These are phyloP conservation scores for Urosaurus nigricauda DNA, from an alignment of 2,797 vertebrate genomes.

Conservation along the genomic window DNA sequence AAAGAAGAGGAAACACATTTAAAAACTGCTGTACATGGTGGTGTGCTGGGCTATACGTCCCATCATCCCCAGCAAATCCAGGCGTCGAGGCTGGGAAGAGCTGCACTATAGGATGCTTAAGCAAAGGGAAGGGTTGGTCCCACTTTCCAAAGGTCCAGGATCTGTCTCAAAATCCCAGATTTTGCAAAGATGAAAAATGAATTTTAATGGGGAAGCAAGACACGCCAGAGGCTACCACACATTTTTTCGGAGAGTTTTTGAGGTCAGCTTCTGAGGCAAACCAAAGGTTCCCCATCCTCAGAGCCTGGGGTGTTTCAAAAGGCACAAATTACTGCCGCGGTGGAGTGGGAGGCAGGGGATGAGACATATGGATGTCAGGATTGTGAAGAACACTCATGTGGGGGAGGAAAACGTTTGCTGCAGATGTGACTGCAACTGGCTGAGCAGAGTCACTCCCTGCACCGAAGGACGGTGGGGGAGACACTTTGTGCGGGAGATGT, in stretches of 20 bases:
- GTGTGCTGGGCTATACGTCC: not conserved
- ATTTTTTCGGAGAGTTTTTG: too few relatives aligned
- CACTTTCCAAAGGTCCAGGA: not conserved
- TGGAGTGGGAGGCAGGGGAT: not conserved
- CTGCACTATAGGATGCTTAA: not conserved
- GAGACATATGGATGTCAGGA: not conserved
- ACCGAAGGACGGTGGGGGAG: not conserved
- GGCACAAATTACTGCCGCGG: not conserved
- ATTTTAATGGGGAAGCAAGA: too few relatives aligned
- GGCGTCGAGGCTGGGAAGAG: not conserved
- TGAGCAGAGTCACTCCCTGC: not conserved
- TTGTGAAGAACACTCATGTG: too few relatives aligned
- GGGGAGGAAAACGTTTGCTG: not conserved
- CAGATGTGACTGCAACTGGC: not conserved
- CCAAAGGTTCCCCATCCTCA: not conserved
- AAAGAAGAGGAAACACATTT: too few relatives aligned
- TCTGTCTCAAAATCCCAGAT: not conserved
- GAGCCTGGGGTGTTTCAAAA: not conserved
- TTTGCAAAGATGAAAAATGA: too few relatives aligned
- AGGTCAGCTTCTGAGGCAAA: not conserved
- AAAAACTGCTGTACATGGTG: too few relatives aligned
- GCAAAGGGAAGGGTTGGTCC: not conserved
- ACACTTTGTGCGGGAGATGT: not conserved
- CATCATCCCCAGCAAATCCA: too few relatives aligned
- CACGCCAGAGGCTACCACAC: not conserved